A percentile compares a stretch with the other conserved stretches of the same genome.
Evolutionary conservation across 2,113 vertebrate species (phyloP).

Genomic region (Rafetus swinhoei): DNA sequence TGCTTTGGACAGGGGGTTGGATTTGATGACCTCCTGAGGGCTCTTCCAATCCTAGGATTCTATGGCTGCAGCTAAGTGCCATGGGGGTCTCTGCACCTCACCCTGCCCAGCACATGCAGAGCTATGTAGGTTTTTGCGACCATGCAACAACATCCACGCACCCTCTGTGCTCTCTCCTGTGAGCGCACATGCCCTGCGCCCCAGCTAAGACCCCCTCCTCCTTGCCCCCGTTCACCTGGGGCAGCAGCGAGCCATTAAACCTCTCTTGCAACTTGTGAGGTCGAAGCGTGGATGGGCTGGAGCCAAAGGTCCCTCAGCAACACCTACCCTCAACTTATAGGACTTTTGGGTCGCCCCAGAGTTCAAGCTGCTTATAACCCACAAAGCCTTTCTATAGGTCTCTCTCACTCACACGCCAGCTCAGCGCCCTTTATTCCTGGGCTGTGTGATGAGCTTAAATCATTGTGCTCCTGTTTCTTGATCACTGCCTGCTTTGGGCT

Average conservation of each 20-base stretch:
- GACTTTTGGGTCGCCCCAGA: constrained; percentile 72
- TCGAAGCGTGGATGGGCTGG: constrained; percentile 58
- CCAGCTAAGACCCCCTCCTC: not conserved
- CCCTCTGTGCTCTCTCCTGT: too few species aligned
- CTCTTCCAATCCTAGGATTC: too few species aligned
- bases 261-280: constrained; percentile 75
- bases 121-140: too few species aligned
- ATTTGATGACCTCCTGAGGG: too few species aligned
- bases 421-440: constrained; percentile 69
- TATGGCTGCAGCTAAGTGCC: too few species aligned
- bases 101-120: not conserved
- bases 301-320: constrained; percentile 68
- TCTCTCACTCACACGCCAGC: constrained; percentile 44
- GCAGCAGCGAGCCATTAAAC: not conserved
- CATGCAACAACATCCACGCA: accelerated
- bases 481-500: constrained; percentile 73
- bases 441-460: constrained; percentile 77
- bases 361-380: constrained; percentile 78
- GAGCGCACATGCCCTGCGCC: not conserved
- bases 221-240: not conserved
- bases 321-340: constrained; percentile 78
- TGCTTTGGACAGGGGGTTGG: too few species aligned
- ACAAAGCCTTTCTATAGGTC: constrained; percentile 80
- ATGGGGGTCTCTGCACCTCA: too few species aligned
- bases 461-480: constrained; percentile 75